Evolutionary conservation across 2,113 vertebrate species (phyloP).

Genomic region (Channa argus): DNA sequence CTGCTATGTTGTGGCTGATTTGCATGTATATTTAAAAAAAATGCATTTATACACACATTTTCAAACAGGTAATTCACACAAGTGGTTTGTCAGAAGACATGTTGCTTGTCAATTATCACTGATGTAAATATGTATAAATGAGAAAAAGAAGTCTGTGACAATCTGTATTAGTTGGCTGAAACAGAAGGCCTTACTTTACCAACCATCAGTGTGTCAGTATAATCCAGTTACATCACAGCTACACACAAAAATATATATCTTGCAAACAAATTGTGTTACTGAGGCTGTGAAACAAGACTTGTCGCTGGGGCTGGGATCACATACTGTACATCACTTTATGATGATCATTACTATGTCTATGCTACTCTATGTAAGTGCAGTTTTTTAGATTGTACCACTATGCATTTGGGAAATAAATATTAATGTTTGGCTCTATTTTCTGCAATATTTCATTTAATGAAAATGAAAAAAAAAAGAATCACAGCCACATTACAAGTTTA

Average conservation of each 20-base stretch:
- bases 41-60: not conserved
- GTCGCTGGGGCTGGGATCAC: not conserved
- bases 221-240: not conserved
- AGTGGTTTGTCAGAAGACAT: not conserved
- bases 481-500: too few relatives aligned
- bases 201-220: not conserved
- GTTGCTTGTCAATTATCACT: not conserved
- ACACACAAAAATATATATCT: not conserved
- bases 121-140: constrained; percentile 6
- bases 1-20: too few relatives aligned
- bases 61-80: not conserved
- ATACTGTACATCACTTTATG: not conserved
- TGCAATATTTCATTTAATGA: too few relatives aligned
- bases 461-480: too few relatives aligned
- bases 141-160: constrained; percentile 8
- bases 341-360: too few relatives aligned
- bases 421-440: too few relatives aligned
- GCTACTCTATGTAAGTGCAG: too few relatives aligned
- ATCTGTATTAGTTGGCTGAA: constrained; percentile 4
- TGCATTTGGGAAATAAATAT: too few relatives aligned
- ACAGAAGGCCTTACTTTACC: not conserved
- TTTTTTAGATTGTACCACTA: too few relatives aligned
- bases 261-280: not conserved
- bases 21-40: too few relatives aligned
- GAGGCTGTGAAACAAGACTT: not conserved